phyloP scores from a whole-genome alignment of 2,797 vertebrate genomes.

The Hydrocynus forskahlii region DNA sequence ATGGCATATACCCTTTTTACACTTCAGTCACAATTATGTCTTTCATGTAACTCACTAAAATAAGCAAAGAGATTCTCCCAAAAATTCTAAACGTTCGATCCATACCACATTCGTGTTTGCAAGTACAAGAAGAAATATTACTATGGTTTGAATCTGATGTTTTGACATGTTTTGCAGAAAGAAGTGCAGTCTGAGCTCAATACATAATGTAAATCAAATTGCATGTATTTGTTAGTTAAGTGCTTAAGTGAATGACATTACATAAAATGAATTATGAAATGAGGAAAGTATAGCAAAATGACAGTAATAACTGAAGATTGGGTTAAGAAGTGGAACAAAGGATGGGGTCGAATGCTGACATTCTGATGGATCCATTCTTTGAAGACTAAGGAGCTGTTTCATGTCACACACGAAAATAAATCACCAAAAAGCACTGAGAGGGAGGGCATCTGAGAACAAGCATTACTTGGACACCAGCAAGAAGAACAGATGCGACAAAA shows the following conservation, averaged over 20 bases:
- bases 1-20: background rate
- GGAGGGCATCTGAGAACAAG: background rate
- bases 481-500: background rate
- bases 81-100: background rate
- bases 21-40: background rate
- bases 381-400: constrained; percentile 10
- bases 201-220: background rate
- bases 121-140: background rate
- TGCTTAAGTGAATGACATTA: background rate
- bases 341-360: background rate
- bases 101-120: background rate
- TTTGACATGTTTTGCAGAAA: background rate
- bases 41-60: background rate
- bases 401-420: background rate
- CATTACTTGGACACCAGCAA: background rate
- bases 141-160: background rate
- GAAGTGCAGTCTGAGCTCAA: background rate
- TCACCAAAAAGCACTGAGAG: background rate
- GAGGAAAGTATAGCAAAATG: background rate
- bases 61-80: background rate
- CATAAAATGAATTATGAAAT: background rate
- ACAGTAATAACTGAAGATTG: background rate
- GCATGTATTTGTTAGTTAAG: background rate
- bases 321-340: constrained; percentile 21
- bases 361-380: constrained; percentile 13